Evolutionary conservation across 2,113 vertebrate species (phyloP).

Genomic region (Blennius ocellaris): DNA sequence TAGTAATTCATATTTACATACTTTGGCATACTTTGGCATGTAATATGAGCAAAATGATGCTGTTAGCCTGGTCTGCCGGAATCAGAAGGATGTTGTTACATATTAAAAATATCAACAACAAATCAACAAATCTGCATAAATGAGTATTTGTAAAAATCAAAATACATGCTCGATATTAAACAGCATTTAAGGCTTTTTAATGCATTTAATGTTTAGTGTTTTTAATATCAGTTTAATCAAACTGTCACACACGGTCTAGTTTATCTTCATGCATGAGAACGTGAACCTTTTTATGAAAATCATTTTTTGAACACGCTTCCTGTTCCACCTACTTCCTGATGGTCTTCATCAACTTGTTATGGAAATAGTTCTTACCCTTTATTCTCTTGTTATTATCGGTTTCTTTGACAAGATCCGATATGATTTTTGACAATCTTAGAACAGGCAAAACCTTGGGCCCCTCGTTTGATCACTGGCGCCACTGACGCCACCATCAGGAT

Average conservation of each 20-base stretch:
- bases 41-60: conserved; percentile 3
- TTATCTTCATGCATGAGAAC: too few species aligned
- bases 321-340: background rate
- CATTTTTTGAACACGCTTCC: background rate
- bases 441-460: too few species aligned
- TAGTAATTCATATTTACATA: background rate
- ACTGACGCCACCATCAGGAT: too few species aligned
- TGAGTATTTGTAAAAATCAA: too few species aligned
- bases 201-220: background rate
- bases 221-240: background rate
- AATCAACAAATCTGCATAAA: too few species aligned
- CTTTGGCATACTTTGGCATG: conserved; percentile 4
- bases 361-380: too few species aligned
- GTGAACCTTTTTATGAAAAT: background rate
- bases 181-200: background rate
- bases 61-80: background rate
- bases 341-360: background rate
- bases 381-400: too few species aligned
- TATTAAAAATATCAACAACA: too few species aligned
- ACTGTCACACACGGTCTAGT: background rate
- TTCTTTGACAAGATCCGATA: too few species aligned
- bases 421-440: too few species aligned
- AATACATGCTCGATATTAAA: too few species aligned
- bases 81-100: background rate
- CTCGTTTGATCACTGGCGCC: too few species aligned